Evolutionary conservation across 2,797 vertebrate species (phyloP).

Genomic region (Anguilla pacifica): DNA sequence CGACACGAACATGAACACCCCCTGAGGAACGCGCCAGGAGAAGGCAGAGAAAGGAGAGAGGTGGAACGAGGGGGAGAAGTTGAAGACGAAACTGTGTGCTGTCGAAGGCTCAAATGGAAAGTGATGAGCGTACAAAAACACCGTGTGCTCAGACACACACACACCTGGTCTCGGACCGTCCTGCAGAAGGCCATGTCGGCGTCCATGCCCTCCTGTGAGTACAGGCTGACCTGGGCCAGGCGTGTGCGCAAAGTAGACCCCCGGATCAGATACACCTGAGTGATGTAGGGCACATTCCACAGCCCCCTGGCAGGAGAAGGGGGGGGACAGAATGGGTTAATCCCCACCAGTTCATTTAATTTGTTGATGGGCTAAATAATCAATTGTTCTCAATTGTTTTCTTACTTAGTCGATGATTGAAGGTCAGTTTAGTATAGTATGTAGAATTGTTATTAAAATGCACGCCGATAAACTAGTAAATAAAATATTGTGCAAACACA

Average conservation of each 20-base stretch:
- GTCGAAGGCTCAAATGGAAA: neutral
- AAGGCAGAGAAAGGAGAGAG: neutral
- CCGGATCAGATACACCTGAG: conserved; percentile 79
- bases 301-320: conserved; percentile 67
- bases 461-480: neutral
- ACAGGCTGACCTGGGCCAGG: conserved; percentile 71
- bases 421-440: neutral
- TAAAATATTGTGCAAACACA: neutral
- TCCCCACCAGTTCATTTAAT: neutral
- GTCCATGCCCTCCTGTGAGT: conserved; percentile 70
- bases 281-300: conserved; percentile 89
- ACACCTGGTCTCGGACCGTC: conserved; percentile 79
- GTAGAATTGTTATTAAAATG: neutral
- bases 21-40: conserved; percentile 61
- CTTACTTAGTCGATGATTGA: no score
- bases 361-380: no score
- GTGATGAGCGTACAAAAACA: neutral
- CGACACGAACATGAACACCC: conserved; percentile 84
- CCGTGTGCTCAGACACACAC: neutral
- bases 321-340: neutral
- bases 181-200: conserved; percentile 87
- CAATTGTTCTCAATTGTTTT: no score
- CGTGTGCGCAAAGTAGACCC: conserved; percentile 74
- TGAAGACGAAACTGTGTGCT: neutral
- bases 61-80: neutral